Conservation (phyloP, 2,113 vertebrate genomes). For the human (Homo sapiens) region GRCh38 chr22:28106501-28107000, state of each 20-base stretch:
- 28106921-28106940: neutral
- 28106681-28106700: neutral
- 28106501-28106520: neutral
- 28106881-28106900: neutral
- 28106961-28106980: neutral
- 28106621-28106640: neutral
- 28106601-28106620: conserved; percentile 16
- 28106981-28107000: neutral
- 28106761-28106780: neutral
- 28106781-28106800: neutral
- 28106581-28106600: neutral
- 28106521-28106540: neutral
- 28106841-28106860: neutral
- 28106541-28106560: neutral
- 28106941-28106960: neutral
- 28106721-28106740: neutral
- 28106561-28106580: neutral
- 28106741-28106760: neutral
- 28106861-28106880: neutral
- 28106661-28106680: neutral
- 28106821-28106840: neutral
- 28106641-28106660: neutral
- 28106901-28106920: neutral
- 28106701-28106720: neutral
- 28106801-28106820: neutral